Percentiles rank a stretch among this genome's conserved stretches.
These are phyloP conservation scores for Tragopan temminckii DNA, from an alignment of 2,797 vertebrate species.

Conservation along the genomic window DNA sequence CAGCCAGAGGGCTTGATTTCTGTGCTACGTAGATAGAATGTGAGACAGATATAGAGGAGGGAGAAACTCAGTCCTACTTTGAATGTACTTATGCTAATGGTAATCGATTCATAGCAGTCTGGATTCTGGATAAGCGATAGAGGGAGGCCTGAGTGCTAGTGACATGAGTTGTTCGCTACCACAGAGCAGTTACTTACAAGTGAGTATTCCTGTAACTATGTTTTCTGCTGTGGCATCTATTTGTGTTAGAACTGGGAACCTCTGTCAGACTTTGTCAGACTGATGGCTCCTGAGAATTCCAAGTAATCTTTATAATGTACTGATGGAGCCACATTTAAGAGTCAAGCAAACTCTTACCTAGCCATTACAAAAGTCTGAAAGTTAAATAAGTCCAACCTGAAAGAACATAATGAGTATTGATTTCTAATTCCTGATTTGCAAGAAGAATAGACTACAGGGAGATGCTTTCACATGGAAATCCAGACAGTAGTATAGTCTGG, in stretches of 20 bases:
- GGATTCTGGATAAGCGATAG: neutral
- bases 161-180: neutral
- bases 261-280: neutral
- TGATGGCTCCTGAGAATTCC: neutral
- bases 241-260: neutral
- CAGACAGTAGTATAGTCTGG: neutral
- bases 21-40: neutral
- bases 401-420: rapidly evolving
- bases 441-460: neutral
- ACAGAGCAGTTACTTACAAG: neutral
- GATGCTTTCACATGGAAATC: neutral
- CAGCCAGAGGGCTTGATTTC: neutral
- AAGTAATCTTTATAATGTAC: neutral
- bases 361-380: neutral
- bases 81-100: neutral
- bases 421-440: neutral
- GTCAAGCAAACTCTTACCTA: neutral
- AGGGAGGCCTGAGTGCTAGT: neutral
- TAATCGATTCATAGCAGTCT: rapidly evolving
- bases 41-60: neutral
- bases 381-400: neutral
- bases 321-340: neutral
- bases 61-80: neutral
- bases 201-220: neutral
- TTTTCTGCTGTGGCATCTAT: neutral